Evolutionary conservation across 2,113 vertebrate genomes (phyloP), one percentile per base, ranked within the genome.

Genomic region (Vicugna pacos): DNA sequence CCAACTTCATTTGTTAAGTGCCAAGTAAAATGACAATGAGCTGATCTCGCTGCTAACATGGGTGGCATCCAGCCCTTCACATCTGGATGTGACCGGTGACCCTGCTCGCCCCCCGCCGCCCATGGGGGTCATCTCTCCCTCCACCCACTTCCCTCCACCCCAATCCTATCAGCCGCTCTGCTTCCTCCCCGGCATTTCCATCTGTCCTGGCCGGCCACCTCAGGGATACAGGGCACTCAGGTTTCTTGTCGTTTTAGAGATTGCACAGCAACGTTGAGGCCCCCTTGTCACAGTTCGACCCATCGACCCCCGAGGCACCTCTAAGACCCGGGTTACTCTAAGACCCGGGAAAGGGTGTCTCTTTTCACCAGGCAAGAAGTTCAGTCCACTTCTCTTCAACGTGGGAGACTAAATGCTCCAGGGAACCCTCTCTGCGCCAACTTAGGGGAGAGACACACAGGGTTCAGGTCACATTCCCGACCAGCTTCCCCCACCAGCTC

Each of bases 291-390:
- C 32, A 26, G 42, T 54, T n/a, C 62, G 30, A 70, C 62, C 30
- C 11, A 62, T 0, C 35, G 0, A 13, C 7, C 20, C 62, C 5
- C 0, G 0, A 19, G 1, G 13, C 11, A 17, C 16, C 38, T 58
- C 35, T 35, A 35, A 35, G 35, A 35, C 35, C 35, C 35, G 35
- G 35, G 5, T 50, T 20, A n/a, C 14, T 30, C n/a, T 81, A 84
- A 32, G 60, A 72, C 35, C 0, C 1, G 42, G 9, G 3, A 46
- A 54, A 4, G 3, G 38, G 38, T 5, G 19, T 30, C 30, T 69
- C 24, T 92, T 26, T 24, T 10, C 14, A 3, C 9, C 46, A 83
- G 46, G 13, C 9, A 70, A 89, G 72, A 70, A 70, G 64, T 32
- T 92, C 30, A 15, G 16, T 19, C 87, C n/a, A 42, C 8, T 50